Percentiles rank a stretch among this genome's conserved stretches.
Evolutionary conservation across 2,888 invertebrate species (phyloP).

Genomic region (Frankliniella intonsa): DNA sequence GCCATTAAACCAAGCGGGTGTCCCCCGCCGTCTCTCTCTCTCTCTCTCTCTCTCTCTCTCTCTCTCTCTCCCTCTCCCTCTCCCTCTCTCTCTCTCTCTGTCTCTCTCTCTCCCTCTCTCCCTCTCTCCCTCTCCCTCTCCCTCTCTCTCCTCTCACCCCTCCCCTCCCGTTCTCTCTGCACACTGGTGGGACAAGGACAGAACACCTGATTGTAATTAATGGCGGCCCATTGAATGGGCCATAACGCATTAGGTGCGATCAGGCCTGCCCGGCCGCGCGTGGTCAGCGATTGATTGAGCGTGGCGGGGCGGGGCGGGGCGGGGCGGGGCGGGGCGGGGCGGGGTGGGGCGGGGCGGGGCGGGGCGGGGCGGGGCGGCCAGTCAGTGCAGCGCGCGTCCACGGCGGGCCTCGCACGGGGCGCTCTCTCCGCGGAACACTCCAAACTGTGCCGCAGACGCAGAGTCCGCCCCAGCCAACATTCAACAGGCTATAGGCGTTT

Average conservation of each 20-base stretch:
- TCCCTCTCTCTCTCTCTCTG: neutral
- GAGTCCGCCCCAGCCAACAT: too few species aligned
- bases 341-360: neutral
- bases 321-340: neutral
- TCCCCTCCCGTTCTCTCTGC: neutral
- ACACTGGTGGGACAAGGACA: too few species aligned
- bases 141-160: neutral
- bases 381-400: neutral
- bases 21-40: neutral
- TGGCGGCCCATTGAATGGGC: neutral
- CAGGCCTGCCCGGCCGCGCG: neutral
- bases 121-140: neutral
- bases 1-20: neutral
- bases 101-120: neutral
- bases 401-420: too few species aligned
- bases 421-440: too few species aligned
- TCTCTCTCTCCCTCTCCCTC: neutral
- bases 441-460: too few species aligned
- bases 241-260: constrained; percentile 20
- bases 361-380: too few species aligned
- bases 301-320: neutral
- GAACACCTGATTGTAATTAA: neutral
- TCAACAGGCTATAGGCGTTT: too few species aligned
- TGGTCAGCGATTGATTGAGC: neutral
- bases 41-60: neutral